phyloP scores from a whole-genome alignment of 2,113 vertebrate genomes.

The Phrynosoma blainvillii region DNA sequence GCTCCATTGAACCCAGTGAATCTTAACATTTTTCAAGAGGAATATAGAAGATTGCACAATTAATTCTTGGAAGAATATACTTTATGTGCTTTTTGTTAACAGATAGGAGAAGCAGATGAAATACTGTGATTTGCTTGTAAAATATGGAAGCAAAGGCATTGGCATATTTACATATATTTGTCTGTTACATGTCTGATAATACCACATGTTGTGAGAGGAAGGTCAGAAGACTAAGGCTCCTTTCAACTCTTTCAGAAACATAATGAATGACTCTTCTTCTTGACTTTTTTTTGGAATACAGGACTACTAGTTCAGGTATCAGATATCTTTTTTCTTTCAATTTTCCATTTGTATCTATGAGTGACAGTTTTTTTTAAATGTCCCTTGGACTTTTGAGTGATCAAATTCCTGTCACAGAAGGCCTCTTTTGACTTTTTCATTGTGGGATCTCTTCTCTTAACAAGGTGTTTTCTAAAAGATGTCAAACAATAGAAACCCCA shows the following conservation, averaged over 20 bases:
- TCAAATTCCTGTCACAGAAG: constrained; percentile 6
- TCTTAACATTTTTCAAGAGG: no score
- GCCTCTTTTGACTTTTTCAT: constrained; percentile 16
- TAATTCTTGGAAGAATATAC: background rate
- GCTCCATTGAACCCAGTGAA: background rate
- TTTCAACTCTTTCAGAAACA: background rate
- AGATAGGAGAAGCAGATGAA: background rate
- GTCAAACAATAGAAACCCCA: constrained; percentile 35
- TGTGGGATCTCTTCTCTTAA: constrained; percentile 9
- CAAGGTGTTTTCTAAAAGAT: constrained; percentile 16
- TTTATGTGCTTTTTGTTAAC: background rate
- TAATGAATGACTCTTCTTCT: constrained; percentile 3
- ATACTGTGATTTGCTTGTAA: background rate
- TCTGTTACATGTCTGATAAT: background rate
- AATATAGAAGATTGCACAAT: background rate
- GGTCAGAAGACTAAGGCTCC: background rate
- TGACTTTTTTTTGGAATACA: background rate
- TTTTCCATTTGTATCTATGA: background rate
- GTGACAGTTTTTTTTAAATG: background rate
- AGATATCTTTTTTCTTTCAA: background rate
- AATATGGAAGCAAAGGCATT: background rate
- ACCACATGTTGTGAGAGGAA: background rate
- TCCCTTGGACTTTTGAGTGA: constrained; percentile 15
- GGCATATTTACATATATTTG: background rate
- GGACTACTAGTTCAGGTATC: background rate